These are phyloP conservation scores for Pyrochroa serraticornis DNA, from an alignment of 2,888 invertebrate genomes.

Conservation along the genomic window DNA sequence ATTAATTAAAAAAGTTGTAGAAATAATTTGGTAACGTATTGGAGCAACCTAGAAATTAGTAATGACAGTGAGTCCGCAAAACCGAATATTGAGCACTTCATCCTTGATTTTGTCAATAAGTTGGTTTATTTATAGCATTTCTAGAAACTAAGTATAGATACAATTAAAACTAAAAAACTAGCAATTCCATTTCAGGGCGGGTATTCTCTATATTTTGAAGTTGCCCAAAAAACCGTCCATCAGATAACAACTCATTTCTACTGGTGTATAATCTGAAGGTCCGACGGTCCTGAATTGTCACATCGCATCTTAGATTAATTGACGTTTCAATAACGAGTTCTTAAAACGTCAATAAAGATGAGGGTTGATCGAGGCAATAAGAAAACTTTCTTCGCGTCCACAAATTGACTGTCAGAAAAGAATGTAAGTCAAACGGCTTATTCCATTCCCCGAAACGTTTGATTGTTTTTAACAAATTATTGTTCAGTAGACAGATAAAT, in stretches of 20 bases:
- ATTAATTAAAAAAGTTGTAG: too few relatives aligned
- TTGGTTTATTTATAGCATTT: too few relatives aligned
- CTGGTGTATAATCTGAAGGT: background rate
- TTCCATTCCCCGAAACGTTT: background rate
- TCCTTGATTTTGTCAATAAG: too few relatives aligned
- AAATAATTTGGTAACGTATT: too few relatives aligned
- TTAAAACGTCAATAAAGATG: constrained; percentile 50
- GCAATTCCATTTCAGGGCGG: too few relatives aligned
- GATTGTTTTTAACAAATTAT: constrained; percentile 11
- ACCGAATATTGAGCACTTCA: too few relatives aligned
- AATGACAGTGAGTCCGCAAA: too few relatives aligned
- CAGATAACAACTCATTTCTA: constrained; percentile 16
- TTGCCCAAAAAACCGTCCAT: constrained; percentile 1
- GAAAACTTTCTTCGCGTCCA: constrained; percentile 20
- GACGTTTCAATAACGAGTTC: constrained; percentile 53
- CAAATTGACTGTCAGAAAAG: constrained; percentile 28
- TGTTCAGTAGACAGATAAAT: too few relatives aligned
- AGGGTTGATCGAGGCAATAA: constrained; percentile 25
- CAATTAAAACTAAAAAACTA: too few relatives aligned
- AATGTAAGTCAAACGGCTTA: constrained; percentile 11
- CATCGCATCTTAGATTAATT: constrained; percentile 35
- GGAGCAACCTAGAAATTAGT: too few relatives aligned
- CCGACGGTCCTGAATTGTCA: constrained; percentile 21
- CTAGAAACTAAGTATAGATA: too few relatives aligned
- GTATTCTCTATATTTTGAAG: too few relatives aligned